These are phyloP conservation scores for Meles meles DNA, from an alignment of 2,113 vertebrate genomes.

Conservation along the genomic window DNA sequence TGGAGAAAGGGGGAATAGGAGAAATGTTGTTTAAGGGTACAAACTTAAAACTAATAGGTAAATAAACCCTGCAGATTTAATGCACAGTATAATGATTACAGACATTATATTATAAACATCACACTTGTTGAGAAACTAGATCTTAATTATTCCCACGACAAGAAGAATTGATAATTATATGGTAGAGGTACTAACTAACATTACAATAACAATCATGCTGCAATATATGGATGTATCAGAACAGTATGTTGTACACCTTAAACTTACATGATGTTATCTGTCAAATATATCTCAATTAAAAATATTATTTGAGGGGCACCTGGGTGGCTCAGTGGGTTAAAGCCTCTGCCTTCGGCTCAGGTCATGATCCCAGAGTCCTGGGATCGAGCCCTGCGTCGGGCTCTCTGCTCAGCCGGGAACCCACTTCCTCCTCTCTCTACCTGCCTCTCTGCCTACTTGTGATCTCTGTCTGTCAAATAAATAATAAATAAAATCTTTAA, in stretches of 20 bases:
- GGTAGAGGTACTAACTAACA: neutral
- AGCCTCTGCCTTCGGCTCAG: too few species aligned
- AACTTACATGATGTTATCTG: neutral
- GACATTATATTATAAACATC: neutral
- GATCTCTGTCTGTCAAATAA: too few species aligned
- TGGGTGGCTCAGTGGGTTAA: too few species aligned
- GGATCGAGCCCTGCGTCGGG: too few species aligned
- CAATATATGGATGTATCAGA: neutral
- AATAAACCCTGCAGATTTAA: neutral
- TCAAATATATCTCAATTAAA: neutral
- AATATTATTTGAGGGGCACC: neutral
- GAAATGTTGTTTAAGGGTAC: neutral
- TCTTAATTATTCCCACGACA: neutral
- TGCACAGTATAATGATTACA: neutral
- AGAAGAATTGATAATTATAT: neutral
- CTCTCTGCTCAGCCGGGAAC: too few species aligned
- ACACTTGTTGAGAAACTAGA: neutral
- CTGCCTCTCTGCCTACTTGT: too few species aligned
- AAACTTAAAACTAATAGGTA: neutral
- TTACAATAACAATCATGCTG: neutral
- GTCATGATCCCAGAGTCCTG: too few species aligned
- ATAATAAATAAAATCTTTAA: too few species aligned
- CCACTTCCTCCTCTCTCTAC: too few species aligned
- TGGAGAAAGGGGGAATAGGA: neutral
- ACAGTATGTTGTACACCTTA: neutral